phyloP scores from a whole-genome alignment of 2,113 vertebrate species.

The Notothenia rossii region DNA sequence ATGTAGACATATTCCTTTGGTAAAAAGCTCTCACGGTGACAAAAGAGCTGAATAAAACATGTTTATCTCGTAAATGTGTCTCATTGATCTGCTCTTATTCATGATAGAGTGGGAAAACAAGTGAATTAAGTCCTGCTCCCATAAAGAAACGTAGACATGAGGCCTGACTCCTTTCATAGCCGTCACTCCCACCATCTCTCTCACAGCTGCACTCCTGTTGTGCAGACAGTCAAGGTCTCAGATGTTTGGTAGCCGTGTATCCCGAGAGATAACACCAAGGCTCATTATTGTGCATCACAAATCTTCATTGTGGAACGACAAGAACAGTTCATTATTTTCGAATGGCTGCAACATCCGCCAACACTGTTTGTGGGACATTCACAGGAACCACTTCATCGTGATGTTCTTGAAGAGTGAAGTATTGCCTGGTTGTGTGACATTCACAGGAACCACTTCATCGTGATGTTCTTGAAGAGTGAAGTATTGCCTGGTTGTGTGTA shows the following conservation, averaged over 20 bases:
- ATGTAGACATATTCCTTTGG: not conserved
- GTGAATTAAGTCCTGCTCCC: not conserved
- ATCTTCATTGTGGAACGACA: constrained; percentile 37
- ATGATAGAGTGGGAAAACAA: not conserved
- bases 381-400: too few relatives aligned
- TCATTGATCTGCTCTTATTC: not conserved
- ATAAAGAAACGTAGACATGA: not conserved
- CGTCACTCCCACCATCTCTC: constrained; percentile 43
- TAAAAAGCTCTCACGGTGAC: not conserved
- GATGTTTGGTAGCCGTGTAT: constrained; percentile 2
- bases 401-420: too few relatives aligned
- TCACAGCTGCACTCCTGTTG: constrained; percentile 80
- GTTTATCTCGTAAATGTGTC: not conserved
- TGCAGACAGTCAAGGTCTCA: constrained; percentile 81
- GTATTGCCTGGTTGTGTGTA: not conserved
- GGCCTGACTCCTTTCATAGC: not conserved
- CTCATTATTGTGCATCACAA: constrained; percentile 40
- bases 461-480: not conserved
- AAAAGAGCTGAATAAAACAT: not conserved
- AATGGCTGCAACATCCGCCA: constrained; percentile 5
- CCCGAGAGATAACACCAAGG: constrained; percentile 70
- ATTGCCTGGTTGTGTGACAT: too few relatives aligned
- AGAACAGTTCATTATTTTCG: constrained; percentile 24
- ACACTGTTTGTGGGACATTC: not conserved
- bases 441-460: constrained; percentile 4